A percentile compares a stretch with the other conserved stretches of the same genome.
phyloP scores from a whole-genome alignment of 2,888 invertebrate genomes.

The Drosophila koepferae region DNA sequence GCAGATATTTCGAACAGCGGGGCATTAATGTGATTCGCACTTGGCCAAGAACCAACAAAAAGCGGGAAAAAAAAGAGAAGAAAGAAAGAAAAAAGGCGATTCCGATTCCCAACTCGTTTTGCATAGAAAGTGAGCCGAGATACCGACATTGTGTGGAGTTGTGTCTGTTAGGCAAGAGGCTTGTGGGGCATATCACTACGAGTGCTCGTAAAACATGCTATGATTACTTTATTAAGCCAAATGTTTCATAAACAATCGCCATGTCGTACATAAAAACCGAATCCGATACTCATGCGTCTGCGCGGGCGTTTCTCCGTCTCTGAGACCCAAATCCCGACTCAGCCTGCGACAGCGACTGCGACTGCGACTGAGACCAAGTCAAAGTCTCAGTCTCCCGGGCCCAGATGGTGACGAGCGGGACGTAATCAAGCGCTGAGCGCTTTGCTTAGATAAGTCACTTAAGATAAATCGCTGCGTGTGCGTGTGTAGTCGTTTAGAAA shows the following conservation, averaged over 20 bases:
- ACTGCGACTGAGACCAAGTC: conserved; percentile 2
- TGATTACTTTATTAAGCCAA: conserved; percentile 80
- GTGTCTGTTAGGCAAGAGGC: conserved; percentile 10
- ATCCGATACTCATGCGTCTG: conserved; percentile 63
- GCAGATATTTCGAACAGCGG: conserved; percentile 71
- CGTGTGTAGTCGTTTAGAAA: conserved; percentile 59
- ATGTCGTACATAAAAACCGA: conserved; percentile 71
- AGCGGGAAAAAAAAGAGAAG: not conserved
- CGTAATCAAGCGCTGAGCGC: conserved; percentile 69
- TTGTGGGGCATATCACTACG: conserved; percentile 19
- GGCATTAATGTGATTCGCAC: conserved; percentile 76
- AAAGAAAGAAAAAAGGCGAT: conserved; percentile 27
- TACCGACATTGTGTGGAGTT: conserved; percentile 13
- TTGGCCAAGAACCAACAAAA: conserved; percentile 50
- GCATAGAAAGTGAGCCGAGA: conserved; percentile 67
- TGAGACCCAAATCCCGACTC: conserved; percentile 32
- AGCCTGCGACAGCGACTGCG: not conserved
- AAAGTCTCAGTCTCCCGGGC: conserved; percentile 14
- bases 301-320: conserved; percentile 59
- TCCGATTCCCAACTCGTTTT: conserved; percentile 62
- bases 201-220: conserved; percentile 75
- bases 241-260: conserved; percentile 79
- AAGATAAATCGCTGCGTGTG: conserved; percentile 68
- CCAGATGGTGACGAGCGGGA: conserved; percentile 44
- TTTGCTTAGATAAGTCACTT: conserved; percentile 77